Conservation (phyloP, 2,797 vertebrate species). For the Dromococcyx pavoninus region DNA sequence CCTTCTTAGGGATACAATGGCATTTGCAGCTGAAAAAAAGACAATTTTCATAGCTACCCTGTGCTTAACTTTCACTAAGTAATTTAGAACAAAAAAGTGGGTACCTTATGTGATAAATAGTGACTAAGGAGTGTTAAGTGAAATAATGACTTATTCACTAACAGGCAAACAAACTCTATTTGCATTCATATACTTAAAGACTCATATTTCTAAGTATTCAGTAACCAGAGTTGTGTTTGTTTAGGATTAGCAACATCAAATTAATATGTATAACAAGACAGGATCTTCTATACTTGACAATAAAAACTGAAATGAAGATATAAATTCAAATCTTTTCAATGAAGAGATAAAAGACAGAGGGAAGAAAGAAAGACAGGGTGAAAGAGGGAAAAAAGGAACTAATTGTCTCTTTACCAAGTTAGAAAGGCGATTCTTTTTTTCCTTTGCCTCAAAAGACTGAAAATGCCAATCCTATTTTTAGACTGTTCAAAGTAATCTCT, state of each 20-base stretch:
- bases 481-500: background rate
- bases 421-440: background rate
- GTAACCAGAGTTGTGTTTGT: background rate
- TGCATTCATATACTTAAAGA: background rate
- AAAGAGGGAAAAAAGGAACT: background rate
- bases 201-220: background rate
- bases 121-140: background rate
- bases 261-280: background rate
- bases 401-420: background rate
- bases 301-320: background rate
- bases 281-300: background rate
- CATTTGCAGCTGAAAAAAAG: background rate
- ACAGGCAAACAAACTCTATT: background rate
- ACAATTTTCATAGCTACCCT: background rate
- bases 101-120: background rate
- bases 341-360: background rate
- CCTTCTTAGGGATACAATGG: background rate
- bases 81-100: background rate
- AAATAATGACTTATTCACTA: background rate
- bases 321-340: background rate
- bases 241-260: background rate
- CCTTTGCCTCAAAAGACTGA: background rate
- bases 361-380: background rate
- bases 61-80: background rate
- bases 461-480: background rate